Evolutionary conservation across 2,888 invertebrate species (phyloP).

Genomic region (Sphaerolaimus hirsutus): DNA sequence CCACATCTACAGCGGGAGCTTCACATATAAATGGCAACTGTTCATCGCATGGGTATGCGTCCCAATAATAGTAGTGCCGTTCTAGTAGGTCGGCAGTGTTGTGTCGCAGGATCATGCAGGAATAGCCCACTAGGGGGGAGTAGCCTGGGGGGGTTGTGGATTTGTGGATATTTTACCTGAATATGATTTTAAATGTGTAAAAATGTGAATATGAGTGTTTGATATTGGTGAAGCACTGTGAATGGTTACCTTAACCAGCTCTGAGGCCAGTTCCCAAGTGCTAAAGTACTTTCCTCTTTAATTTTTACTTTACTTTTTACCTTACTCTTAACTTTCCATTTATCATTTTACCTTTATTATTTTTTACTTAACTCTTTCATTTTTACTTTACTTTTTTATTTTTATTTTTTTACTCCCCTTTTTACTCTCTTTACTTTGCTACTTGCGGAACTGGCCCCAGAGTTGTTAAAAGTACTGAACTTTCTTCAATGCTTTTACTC

Average conservation of each 20-base stretch:
- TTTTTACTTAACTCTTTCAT: background rate
- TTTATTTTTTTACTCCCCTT: background rate
- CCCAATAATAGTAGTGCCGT: constrained; percentile 21
- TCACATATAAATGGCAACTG: constrained; percentile 34
- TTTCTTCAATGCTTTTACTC: too few relatives aligned
- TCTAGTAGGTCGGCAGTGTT: background rate
- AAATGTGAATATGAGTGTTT: background rate
- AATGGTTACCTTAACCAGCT: background rate
- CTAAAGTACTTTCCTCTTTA: too few relatives aligned
- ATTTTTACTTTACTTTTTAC: too few relatives aligned
- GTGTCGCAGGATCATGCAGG: constrained; percentile 5
- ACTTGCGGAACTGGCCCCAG: too few relatives aligned
- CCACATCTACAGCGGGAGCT: constrained; percentile 31
- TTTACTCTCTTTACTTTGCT: background rate
- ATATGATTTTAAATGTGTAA: background rate
- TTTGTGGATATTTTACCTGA: background rate
- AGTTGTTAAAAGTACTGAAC: too few relatives aligned
- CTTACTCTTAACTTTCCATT: too few relatives aligned
- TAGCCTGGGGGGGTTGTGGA: background rate
- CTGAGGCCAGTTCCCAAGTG: background rate
- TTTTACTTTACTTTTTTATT: background rate
- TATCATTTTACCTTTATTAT: too few relatives aligned
- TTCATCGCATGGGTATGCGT: constrained; percentile 29
- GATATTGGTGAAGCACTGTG: background rate
- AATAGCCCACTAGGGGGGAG: background rate